These are phyloP conservation scores for Labeo catla DNA, from an alignment of 2,113 vertebrate genomes.

Conservation along the genomic window DNA sequence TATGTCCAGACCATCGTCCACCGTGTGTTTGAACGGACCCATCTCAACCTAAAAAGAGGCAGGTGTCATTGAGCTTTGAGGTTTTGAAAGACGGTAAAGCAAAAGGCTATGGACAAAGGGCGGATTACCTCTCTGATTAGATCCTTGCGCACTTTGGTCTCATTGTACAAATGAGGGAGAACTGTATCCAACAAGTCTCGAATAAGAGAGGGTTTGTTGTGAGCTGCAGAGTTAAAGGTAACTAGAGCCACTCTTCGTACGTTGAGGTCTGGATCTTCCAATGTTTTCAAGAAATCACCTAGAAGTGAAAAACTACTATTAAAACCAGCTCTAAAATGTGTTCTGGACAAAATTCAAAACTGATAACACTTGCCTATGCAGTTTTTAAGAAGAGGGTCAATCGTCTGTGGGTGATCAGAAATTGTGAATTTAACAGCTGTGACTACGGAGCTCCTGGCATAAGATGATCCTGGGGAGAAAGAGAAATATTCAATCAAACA, in stretches of 20 bases:
- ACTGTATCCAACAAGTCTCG: constrained; percentile 95
- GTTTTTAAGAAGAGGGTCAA: constrained; percentile 96
- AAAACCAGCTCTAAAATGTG: neutral
- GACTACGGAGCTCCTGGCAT: constrained; percentile 96
- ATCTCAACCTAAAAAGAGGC: constrained; percentile 89
- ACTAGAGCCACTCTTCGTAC: constrained; percentile 96
- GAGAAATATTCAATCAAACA: neutral
- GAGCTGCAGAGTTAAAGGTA: constrained; percentile 97
- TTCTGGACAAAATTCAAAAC: neutral
- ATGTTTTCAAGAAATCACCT: constrained; percentile 97
- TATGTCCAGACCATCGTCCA: constrained; percentile 94
- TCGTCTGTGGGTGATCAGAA: constrained; percentile 96
- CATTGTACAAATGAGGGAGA: constrained; percentile 95
- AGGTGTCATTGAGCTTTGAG: neutral
- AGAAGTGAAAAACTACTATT: constrained; percentile 9
- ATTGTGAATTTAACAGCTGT: constrained; percentile 99
- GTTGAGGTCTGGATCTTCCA: constrained; percentile 98
- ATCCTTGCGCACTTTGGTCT: constrained; percentile 98
- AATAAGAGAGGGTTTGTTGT: constrained; percentile 97
- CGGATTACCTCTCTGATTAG: constrained; percentile 92
- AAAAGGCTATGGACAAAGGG: neutral
- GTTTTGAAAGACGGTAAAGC: neutral
- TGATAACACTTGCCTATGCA: constrained; percentile 85
- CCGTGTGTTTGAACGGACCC: constrained; percentile 98
- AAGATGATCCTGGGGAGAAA: constrained; percentile 86